These are phyloP conservation scores for Scaptomyza pallida DNA, from an alignment of 1,140 invertebrate genomes.

Conservation along the genomic window DNA sequence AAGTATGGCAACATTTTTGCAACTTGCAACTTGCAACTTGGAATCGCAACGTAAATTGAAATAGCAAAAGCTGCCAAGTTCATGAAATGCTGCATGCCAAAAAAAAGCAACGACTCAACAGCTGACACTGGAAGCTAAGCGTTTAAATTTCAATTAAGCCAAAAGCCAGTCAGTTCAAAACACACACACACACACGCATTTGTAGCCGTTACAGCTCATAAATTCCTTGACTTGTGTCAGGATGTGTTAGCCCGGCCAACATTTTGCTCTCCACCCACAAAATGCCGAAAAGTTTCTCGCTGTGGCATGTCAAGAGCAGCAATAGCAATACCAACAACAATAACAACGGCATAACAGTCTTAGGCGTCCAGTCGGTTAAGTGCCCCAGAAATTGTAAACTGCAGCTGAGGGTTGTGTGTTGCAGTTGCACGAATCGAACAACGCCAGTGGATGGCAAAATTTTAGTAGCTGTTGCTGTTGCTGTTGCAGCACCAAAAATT, in stretches of 20 bases:
- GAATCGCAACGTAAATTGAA: conserved; percentile 49
- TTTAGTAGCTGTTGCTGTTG: conserved; percentile 16
- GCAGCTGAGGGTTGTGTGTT: conserved; percentile 52
- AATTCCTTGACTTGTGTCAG: conserved; percentile 81
- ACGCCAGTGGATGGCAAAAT: conserved; percentile 18
- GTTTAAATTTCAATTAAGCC: conserved; percentile 81
- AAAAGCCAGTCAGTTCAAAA: conserved; percentile 47
- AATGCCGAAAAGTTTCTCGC: conserved; percentile 58
- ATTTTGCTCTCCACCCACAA: conserved; percentile 57
- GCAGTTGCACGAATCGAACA: conserved; percentile 48
- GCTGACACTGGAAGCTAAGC: conserved; percentile 70
- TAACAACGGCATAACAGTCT: too few species aligned
- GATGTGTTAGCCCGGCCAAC: conserved; percentile 74
- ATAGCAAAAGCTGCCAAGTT: conserved; percentile 51
- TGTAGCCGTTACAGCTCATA: conserved; percentile 76
- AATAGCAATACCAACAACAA: conserved; percentile 15
- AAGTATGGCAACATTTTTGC: neutral
- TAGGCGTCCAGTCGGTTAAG: conserved; percentile 71
- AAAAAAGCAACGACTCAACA: conserved; percentile 50
- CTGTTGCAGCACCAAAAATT: conserved; percentile 7
- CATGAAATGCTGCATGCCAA: conserved; percentile 42
- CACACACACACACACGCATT: conserved; percentile 12
- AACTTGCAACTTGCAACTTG: conserved; percentile 19
- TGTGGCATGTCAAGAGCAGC: conserved; percentile 58
- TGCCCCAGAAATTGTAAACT: conserved; percentile 71